phyloP scores from a whole-genome alignment of 2,113 vertebrate species.

The Carassius gibelio region DNA sequence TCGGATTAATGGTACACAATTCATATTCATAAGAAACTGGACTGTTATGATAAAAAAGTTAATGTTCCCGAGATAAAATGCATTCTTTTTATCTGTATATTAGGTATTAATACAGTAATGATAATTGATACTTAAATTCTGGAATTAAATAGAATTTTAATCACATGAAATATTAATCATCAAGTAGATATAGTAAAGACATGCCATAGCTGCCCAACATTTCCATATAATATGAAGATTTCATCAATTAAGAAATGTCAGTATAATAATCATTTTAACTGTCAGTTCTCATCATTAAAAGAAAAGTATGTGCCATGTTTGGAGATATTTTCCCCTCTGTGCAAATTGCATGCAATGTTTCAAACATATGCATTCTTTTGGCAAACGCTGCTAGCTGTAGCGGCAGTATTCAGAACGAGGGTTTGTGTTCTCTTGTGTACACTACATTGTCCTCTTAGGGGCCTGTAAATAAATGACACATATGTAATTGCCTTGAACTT shows the following conservation, averaged over 20 bases:
- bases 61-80: too few species aligned
- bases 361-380: slow-evolving; percentile 44
- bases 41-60: too few species aligned
- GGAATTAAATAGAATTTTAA: not conserved
- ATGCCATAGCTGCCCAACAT: not conserved
- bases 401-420: slow-evolving; percentile 42
- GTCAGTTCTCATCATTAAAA: not conserved
- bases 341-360: slow-evolving; percentile 11
- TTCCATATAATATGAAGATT: not conserved
- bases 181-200: not conserved
- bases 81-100: not conserved
- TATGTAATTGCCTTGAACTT: slow-evolving; percentile 59
- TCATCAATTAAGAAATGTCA: not conserved
- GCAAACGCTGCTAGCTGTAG: slow-evolving; percentile 37
- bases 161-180: not conserved
- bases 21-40: not conserved
- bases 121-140: not conserved
- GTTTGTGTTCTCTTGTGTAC: slow-evolving; percentile 50
- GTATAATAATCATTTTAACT: not conserved
- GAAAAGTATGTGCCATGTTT: not conserved
- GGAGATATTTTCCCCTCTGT: slow-evolving; percentile 15
- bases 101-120: not conserved
- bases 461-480: slow-evolving; percentile 53
- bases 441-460: slow-evolving; percentile 47
- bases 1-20: not conserved